phyloP scores from a whole-genome alignment of 2,797 vertebrate genomes.

The Graptemys geographica region DNA sequence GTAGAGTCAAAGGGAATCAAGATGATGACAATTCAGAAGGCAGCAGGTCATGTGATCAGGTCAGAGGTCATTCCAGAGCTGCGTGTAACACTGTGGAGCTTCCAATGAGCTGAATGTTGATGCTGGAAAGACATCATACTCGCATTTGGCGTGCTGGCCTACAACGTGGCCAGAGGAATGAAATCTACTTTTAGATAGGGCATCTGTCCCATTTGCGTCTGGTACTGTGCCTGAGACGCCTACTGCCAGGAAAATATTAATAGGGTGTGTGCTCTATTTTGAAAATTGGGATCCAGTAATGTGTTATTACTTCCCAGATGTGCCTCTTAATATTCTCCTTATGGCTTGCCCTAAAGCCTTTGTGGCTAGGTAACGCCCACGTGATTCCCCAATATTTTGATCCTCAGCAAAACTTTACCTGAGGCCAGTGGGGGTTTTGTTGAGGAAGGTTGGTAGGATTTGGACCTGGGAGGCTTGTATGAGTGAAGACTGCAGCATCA shows the following conservation, averaged over 20 bases:
- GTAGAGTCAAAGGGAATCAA: background rate
- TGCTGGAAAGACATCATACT: slow-evolving; percentile 52
- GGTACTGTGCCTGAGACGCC: background rate
- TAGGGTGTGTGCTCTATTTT: slow-evolving; percentile 50
- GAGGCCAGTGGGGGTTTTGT: background rate
- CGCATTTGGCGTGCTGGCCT: slow-evolving; percentile 23
- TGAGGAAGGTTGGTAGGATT: background rate
- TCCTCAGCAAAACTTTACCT: background rate
- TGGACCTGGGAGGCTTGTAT: background rate
- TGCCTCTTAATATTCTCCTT: background rate
- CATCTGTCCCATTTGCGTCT: slow-evolving; percentile 65
- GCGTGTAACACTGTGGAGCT: background rate
- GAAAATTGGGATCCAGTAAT: background rate
- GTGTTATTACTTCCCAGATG: slow-evolving; percentile 58
- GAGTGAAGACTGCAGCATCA: background rate
- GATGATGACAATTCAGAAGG: slow-evolving; percentile 28
- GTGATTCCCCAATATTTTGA: background rate
- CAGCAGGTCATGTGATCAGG: slow-evolving; percentile 19
- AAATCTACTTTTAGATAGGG: slow-evolving; percentile 67
- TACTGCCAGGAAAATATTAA: slow-evolving; percentile 45
- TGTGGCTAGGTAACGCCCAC: background rate
- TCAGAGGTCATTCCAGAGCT: slow-evolving; percentile 2
- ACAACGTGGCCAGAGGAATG: slow-evolving; percentile 43
- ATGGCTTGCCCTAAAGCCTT: background rate
- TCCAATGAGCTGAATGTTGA: slow-evolving; percentile 36